Percentiles rank a stretch among this genome's conserved stretches.
These are phyloP conservation scores for Drosophila navojoa DNA, from an alignment of 1,140 invertebrate species.

Conservation along the genomic window DNA sequence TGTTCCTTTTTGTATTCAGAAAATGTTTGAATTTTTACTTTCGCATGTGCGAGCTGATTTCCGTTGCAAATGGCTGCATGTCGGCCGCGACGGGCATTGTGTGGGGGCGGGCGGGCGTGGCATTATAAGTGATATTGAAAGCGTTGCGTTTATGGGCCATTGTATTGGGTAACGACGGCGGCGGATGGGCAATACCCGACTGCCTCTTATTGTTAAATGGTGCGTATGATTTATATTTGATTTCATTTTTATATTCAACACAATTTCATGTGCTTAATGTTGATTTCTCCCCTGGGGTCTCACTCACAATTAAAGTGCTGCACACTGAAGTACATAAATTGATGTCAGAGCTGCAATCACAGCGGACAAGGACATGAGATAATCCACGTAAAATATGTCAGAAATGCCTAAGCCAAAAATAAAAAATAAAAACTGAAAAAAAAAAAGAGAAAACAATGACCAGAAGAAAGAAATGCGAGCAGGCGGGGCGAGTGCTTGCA, in stretches of 20 bases:
- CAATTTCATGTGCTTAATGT: slow-evolving; percentile 34
- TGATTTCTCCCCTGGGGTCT: background rate
- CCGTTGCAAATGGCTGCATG: slow-evolving; percentile 72
- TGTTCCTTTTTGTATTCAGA: slow-evolving; percentile 22
- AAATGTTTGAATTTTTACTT: slow-evolving; percentile 80
- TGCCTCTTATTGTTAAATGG: slow-evolving; percentile 77
- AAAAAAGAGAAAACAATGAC: slow-evolving; percentile 14
- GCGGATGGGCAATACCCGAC: slow-evolving; percentile 44
- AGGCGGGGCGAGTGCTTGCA: slow-evolving; percentile 57
- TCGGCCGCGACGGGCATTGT: background rate
- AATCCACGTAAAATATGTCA: slow-evolving; percentile 77
- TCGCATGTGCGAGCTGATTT: slow-evolving; percentile 80
- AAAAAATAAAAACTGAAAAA: slow-evolving; percentile 11
- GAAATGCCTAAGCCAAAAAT: slow-evolving; percentile 45
- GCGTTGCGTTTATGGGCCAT: slow-evolving; percentile 74
- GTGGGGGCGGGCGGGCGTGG: slow-evolving; percentile 11
- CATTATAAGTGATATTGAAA: slow-evolving; percentile 81
- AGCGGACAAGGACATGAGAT: slow-evolving; percentile 51
- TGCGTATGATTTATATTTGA: slow-evolving; percentile 80
- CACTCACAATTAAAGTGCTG: slow-evolving; percentile 26
- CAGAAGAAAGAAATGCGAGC: slow-evolving; percentile 10
- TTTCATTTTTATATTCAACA: slow-evolving; percentile 60
- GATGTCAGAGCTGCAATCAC: slow-evolving; percentile 53
- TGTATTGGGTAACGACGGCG: slow-evolving; percentile 54
- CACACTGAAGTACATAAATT: slow-evolving; percentile 64